phyloP scores from a whole-genome alignment of 2,888 invertebrate genomes.

The Polyommatus iphigenia region DNA sequence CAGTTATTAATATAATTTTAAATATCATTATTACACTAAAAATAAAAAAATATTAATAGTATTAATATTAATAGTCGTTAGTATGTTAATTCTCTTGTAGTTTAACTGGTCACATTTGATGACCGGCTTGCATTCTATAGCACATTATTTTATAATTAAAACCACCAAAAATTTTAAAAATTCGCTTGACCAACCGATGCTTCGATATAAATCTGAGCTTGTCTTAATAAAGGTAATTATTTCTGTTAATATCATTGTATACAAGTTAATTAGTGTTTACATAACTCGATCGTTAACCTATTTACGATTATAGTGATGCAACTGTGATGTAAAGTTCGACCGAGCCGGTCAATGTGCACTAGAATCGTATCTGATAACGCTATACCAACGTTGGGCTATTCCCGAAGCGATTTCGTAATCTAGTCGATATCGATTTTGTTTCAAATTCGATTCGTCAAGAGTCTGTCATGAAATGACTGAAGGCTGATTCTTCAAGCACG shows the following conservation, averaged over 20 bases:
- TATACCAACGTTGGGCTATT: not conserved
- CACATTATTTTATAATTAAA: not conserved
- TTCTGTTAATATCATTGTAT: slow-evolving; percentile 10
- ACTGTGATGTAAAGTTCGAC: not conserved
- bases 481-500: too few relatives aligned
- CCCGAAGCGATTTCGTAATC: too few relatives aligned
- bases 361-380: not conserved
- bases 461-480: too few relatives aligned
- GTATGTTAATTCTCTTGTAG: not conserved
- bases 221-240: slow-evolving; percentile 16
- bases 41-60: too few relatives aligned
- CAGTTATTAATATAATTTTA: too few relatives aligned
- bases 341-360: not conserved
- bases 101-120: not conserved
- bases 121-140: not conserved
- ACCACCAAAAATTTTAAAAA: not conserved
- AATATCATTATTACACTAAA: too few relatives aligned
- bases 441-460: too few relatives aligned
- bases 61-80: too few relatives aligned
- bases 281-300: slow-evolving; percentile 25
- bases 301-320: slow-evolving; percentile 17
- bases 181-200: not conserved
- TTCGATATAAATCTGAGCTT: not conserved
- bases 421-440: too few relatives aligned
- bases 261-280: slow-evolving; percentile 16